Conservation (phyloP, 2,888 invertebrate species). For the Lissonota sp. region DNA sequence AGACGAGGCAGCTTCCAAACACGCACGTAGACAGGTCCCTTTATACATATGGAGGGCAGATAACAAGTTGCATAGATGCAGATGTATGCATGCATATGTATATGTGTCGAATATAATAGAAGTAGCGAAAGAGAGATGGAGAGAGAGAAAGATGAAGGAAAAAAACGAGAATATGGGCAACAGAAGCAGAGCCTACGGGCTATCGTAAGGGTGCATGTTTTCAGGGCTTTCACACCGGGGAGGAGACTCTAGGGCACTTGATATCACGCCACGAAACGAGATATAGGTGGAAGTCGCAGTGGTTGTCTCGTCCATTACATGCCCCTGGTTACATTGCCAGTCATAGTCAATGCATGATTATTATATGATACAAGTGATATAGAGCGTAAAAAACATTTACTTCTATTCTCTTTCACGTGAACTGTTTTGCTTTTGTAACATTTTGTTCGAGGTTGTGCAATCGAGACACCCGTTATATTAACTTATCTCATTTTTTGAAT, state of each 20-base stretch:
- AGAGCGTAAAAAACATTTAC: too few relatives aligned
- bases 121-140: neutral
- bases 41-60: conserved; percentile 6
- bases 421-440: too few relatives aligned
- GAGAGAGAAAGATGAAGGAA: conserved; percentile 45
- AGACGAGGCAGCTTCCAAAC: conserved; percentile 25
- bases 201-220: conserved; percentile 68
- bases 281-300: conserved; percentile 71
- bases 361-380: too few relatives aligned
- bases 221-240: conserved; percentile 72
- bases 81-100: neutral
- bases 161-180: conserved; percentile 52
- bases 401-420: too few relatives aligned
- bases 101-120: neutral
- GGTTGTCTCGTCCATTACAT: conserved; percentile 71
- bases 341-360: neutral
- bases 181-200: conserved; percentile 23
- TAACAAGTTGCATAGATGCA: conserved; percentile 12
- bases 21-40: conserved; percentile 26
- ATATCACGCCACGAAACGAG: conserved; percentile 69
- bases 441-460: too few relatives aligned
- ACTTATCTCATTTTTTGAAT: too few relatives aligned
- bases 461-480: too few relatives aligned
- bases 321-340: conserved; percentile 35
- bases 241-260: conserved; percentile 73